Base-by-base conservation (phyloP, 2,888 invertebrate genomes). In the Macrosoma leucophasiata region DNA sequence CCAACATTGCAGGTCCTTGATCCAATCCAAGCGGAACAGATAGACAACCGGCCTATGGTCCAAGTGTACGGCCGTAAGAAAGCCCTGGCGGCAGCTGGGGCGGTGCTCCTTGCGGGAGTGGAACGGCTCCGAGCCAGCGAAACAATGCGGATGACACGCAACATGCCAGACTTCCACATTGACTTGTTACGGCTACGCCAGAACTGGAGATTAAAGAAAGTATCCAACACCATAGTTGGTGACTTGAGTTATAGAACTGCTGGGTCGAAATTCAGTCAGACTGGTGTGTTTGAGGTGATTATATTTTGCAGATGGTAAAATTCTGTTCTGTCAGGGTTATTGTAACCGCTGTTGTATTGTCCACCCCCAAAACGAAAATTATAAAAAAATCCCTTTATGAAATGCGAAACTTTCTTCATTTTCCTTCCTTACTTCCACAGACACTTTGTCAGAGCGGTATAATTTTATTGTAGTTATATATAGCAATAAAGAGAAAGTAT, bases 241-340 rank as follows among this genome's bases (percentile, higher is more conserved):
- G 98, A 98, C 76, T 87, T 98, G 4, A 97, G 97, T 67, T 98
- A 97, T 63, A 88, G 96, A 41, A 96, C 97, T 59, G 97, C 97
- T 43, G 97, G 97, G 1, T 97, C 97, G 0, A 94, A 96, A 63
- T 97, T 94, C 65, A 91, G 91, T 40, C 96, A 97, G 78, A 93
- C 94, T 38, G 97, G 97, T 2, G 93, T 95, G 55, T 97, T 97
- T 85, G 97, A 97, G 86, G 97, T 97, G n/a, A n/a, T n/a, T n/a
- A n/a, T n/a, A n/a, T n/a, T n/a, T n/a, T n/a, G n/a, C n/a, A n/a
- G n/a, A n/a, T n/a, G n/a, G n/a, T n/a, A n/a, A n/a, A n/a, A n/a
- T n/a, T n/a, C n/a, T n/a, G n/a, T n/a, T n/a, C n/a, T n/a, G n/a
- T n/a, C n/a, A n/a, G n/a, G n/a, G n/a, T n/a, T n/a, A n/a, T n/a